Evolutionary conservation across 2,113 vertebrate genomes (phyloP).

Genomic region (Xiphophorus maculatus): DNA sequence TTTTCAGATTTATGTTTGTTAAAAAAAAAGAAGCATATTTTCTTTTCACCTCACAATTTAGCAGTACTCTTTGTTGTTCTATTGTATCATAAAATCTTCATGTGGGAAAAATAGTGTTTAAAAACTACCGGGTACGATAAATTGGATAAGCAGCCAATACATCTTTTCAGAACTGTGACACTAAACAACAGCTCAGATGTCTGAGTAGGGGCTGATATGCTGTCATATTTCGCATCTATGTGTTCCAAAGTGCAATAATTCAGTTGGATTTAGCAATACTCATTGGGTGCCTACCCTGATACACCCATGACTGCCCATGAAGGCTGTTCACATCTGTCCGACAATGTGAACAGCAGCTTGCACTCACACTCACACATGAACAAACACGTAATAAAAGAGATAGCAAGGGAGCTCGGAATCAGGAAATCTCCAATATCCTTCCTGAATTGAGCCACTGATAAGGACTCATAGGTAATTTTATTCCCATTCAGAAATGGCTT

Average conservation of each 20-base stretch:
- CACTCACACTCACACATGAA: slow-evolving; percentile 15
- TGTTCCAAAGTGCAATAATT: slow-evolving; percentile 57
- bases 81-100: not conserved
- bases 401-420: slow-evolving; percentile 42
- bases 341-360: slow-evolving; percentile 32
- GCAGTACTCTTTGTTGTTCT: not conserved
- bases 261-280: slow-evolving; percentile 52
- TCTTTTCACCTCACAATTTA: not conserved
- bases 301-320: slow-evolving; percentile 56
- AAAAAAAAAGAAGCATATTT: not conserved
- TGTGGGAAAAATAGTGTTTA: not conserved
- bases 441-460: slow-evolving; percentile 59
- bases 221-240: slow-evolving; percentile 37
- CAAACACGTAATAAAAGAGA: slow-evolving; percentile 11
- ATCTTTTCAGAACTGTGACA: not conserved
- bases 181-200: not conserved
- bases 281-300: slow-evolving; percentile 48
- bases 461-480: slow-evolving; percentile 61
- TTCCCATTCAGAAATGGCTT: slow-evolving; percentile 55
- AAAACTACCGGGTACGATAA: not conserved
- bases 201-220: slow-evolving; percentile 1
- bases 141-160: not conserved
- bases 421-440: slow-evolving; percentile 36
- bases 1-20: not conserved
- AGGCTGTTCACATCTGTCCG: slow-evolving; percentile 50